phyloP scores from a whole-genome alignment of 2,888 invertebrate species.

The Scaptomyza flava region DNA sequence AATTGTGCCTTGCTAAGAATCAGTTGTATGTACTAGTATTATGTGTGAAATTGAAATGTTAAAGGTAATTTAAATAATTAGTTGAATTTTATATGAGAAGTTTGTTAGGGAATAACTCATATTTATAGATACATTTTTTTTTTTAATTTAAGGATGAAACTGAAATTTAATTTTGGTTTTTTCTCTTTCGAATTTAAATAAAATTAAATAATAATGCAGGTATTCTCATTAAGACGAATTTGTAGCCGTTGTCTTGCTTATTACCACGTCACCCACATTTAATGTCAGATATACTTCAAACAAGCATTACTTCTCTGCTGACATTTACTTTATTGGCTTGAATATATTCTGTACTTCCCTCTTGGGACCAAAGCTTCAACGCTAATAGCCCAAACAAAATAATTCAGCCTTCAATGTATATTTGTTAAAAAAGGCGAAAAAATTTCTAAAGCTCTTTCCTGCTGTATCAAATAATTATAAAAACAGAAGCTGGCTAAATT shows the following conservation, averaged over 20 bases:
- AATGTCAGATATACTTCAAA: background rate
- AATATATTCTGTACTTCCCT: background rate
- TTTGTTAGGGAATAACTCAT: too few relatives aligned
- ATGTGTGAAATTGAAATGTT: background rate
- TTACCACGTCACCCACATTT: too few relatives aligned
- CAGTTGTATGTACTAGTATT: too few relatives aligned
- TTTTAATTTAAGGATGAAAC: too few relatives aligned
- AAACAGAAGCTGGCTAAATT: constrained; percentile 8
- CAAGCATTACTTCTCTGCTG: background rate
- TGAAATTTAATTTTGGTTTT: too few relatives aligned
- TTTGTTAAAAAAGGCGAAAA: background rate
- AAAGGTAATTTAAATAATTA: background rate
- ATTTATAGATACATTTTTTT: too few relatives aligned
- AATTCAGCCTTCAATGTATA: background rate
- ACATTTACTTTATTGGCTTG: background rate
- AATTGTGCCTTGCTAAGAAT: background rate
- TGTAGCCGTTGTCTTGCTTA: too few relatives aligned
- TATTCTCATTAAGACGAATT: too few relatives aligned
- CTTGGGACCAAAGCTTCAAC: background rate
- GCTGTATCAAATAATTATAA: constrained; percentile 49
- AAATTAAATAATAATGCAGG: too few relatives aligned
- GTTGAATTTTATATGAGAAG: background rate
- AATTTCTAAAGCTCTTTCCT: background rate
- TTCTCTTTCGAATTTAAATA: too few relatives aligned
- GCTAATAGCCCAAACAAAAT: background rate